Evolutionary conservation across 2,113 vertebrate species (phyloP).

Genomic region (Eubucco bourcierii): DNA sequence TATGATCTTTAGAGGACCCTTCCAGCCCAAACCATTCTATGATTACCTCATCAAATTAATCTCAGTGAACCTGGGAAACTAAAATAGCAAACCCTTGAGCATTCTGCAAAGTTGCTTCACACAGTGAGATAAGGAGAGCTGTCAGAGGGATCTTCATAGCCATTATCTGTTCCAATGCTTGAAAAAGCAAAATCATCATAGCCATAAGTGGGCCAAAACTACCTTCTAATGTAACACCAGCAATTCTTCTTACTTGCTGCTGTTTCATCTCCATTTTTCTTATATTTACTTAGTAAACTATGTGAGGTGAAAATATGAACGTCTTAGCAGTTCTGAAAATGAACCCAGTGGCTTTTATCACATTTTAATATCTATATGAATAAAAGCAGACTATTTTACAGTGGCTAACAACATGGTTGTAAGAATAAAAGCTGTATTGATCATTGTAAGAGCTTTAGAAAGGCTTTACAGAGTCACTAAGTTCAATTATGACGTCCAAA

Average conservation of each 20-base stretch:
- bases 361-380: neutral
- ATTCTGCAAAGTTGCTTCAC: neutral
- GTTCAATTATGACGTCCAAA: neutral
- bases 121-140: neutral
- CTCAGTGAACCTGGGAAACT: neutral
- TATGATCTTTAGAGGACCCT: no score
- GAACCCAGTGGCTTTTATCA: neutral
- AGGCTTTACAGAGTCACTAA: neutral
- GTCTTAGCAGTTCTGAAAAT: neutral
- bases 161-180: neutral
- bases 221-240: neutral
- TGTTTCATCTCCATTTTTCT: neutral
- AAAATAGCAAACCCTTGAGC: neutral
- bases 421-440: neutral
- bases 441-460: neutral
- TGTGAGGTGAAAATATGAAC: neutral
- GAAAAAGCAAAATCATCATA: neutral
- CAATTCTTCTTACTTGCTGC: neutral
- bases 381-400: neutral
- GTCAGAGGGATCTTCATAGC: neutral
- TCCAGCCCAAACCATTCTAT: no score
- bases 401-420: neutral
- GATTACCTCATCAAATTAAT: neutral
- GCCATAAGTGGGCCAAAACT: neutral
- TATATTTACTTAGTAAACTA: neutral